phyloP scores from a whole-genome alignment of 2,797 vertebrate species.

The Myiothlypis coronata region DNA sequence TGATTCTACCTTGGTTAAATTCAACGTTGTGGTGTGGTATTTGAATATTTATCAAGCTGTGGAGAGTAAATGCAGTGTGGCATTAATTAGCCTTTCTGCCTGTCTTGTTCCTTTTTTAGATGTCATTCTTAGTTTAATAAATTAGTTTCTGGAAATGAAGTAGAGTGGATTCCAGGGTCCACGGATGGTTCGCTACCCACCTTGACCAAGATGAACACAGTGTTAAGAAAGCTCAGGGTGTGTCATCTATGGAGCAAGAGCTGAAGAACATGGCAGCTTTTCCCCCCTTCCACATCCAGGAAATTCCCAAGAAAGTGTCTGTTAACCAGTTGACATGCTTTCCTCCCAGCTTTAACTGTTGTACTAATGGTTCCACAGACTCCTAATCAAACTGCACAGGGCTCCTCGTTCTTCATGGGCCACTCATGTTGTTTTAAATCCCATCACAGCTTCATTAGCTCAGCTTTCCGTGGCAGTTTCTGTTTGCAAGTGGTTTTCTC shows the following conservation, averaged over 20 bases:
- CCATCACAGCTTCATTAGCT: slow-evolving; percentile 16
- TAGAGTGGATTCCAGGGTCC: slow-evolving; percentile 29
- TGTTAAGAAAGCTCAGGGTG: background rate
- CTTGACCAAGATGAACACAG: background rate
- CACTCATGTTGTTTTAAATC: background rate
- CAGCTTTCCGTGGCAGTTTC: background rate
- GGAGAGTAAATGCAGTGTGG: slow-evolving; percentile 69
- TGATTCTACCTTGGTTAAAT: slow-evolving; percentile 43
- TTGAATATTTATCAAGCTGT: slow-evolving; percentile 68
- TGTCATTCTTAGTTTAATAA: slow-evolving; percentile 69
- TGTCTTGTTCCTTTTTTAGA: slow-evolving; percentile 66
- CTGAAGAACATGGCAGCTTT: background rate
- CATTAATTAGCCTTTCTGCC: slow-evolving; percentile 73
- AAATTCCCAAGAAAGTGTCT: background rate
- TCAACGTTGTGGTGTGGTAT: slow-evolving; percentile 8
- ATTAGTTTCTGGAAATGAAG: slow-evolving; percentile 64
- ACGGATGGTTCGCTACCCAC: slow-evolving; percentile 29
- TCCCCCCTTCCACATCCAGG: background rate
- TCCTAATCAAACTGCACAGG: background rate
- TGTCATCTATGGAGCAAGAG: background rate
- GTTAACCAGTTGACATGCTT: background rate
- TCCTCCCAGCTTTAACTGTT: background rate
- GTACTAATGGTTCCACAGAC: background rate
- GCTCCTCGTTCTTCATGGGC: background rate
- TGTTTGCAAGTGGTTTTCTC: background rate